Evolutionary conservation across 2,113 vertebrate genomes (phyloP).

Genomic region (Dromaius novaehollandiae): DNA sequence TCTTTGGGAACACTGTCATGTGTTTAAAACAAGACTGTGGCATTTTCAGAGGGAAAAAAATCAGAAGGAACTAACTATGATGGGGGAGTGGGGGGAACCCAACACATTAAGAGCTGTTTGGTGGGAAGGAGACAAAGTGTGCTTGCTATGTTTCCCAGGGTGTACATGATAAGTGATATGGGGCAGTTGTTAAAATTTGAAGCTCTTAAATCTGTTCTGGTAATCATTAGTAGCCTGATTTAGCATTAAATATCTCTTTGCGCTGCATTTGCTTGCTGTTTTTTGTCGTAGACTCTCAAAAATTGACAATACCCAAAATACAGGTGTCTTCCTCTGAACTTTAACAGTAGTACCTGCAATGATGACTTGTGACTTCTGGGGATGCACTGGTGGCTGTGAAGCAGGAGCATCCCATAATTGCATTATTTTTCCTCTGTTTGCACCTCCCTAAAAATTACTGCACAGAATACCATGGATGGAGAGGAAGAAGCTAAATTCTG

Average conservation of each 20-base stretch:
- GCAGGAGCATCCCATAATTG: not conserved
- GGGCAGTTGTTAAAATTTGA: not conserved
- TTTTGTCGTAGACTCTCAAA: not conserved
- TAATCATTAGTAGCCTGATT: not conserved
- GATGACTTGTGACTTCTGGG: not conserved
- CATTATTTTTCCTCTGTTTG: not conserved
- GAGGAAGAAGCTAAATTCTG: not conserved
- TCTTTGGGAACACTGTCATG: not conserved
- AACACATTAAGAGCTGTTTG: not conserved
- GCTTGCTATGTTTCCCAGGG: not conserved
- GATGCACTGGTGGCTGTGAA: not conserved
- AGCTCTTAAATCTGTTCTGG: not conserved
- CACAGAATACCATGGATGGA: rapidly evolving
- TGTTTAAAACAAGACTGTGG: not conserved
- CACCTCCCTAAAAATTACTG: not conserved
- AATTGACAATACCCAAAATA: not conserved
- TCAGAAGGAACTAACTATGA: not conserved
- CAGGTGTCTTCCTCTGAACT: not conserved
- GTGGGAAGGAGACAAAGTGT: not conserved
- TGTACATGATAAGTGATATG: not conserved
- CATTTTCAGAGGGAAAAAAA: not conserved
- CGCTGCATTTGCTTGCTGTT: not conserved
- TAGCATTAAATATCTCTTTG: not conserved
- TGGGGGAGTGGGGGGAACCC: no score
- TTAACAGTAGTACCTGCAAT: not conserved